Evolutionary conservation across 2,888 invertebrate genomes (phyloP).

Genomic region (Apamea anceps): DNA sequence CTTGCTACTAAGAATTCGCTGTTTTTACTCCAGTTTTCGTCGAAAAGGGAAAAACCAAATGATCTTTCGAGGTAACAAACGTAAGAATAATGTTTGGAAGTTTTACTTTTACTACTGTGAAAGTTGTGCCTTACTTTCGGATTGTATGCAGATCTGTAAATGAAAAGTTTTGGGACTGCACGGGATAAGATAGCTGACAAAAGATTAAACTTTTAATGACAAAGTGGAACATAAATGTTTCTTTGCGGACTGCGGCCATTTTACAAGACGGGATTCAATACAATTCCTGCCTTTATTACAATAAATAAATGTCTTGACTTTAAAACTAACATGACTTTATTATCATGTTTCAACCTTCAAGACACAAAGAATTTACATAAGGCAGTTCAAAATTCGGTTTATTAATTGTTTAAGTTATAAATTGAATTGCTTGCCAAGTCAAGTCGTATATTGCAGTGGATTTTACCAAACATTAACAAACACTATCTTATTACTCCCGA

Average conservation of each 20-base stretch:
- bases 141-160: slow-evolving; percentile 34
- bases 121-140: slow-evolving; percentile 29
- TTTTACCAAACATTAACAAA: neutral
- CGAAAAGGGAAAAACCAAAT: slow-evolving; percentile 56
- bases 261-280: neutral
- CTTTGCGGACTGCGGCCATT: rapidly evolving
- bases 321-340: neutral
- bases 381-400: too few species aligned
- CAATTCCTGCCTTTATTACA: neutral
- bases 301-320: neutral
- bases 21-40: slow-evolving; percentile 71
- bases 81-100: slow-evolving; percentile 38
- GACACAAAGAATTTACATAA: neutral
- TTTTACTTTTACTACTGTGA: slow-evolving; percentile 39
- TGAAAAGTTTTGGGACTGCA: slow-evolving; percentile 11
- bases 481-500: neutral
- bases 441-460: too few species aligned
- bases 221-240: neutral
- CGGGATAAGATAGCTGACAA: neutral
- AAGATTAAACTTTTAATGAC: slow-evolving; percentile 5
- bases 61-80: slow-evolving; percentile 56
- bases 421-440: neutral
- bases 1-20: slow-evolving; percentile 73
- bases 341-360: neutral
- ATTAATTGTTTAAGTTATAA: neutral